Base-by-base conservation (phyloP, 2,113 vertebrate species). In the Sprattus sprattus region DNA sequence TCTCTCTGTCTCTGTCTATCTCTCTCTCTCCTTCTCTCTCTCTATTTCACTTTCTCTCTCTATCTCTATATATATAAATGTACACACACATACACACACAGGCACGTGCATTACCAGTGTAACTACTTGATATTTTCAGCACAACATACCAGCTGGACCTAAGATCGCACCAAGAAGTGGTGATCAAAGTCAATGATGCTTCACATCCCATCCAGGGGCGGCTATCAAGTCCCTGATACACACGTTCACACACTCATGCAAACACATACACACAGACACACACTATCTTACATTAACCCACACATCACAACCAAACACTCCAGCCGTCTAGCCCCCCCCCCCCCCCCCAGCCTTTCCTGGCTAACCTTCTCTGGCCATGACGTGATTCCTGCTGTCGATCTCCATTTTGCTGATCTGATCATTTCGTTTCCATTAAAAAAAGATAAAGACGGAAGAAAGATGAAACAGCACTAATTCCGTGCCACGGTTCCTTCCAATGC, bases 81-180 rank as follows among this genome's bases (percentile, higher is more conserved):
- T 6, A 82, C 81, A 44, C 85, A 82, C 81, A 82, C 47, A 52
- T 28, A 80, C 75, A 39, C 39, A 39, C 39, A 39, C 39, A 39
- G 1, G 39, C 39, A 78, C 67, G 45, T 28, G 10, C 32, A 52
- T 47, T 32, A 8, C 22, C 6, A 44, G 5, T 5, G 81, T 4
- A 28, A 13, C 11, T 60, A 32, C 22, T 44, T n/a, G 28, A 25
- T 64, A 16, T 46, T 71, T 50, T 57, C 22, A 45, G 11, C 6
- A 6, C 54, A 60, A 22, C 18, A 60, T 57, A 57, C 15, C 46
- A 47, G 46, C 46, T 7, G 6, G 9, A 4, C 46, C 0, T 47
- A 47, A 6, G 46, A 47, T 47, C 46, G 1, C 46, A 7, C 46
- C 46, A 47, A 47, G 46, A 47, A 10, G 46, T 0, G 46, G 46